Evolutionary conservation across 2,113 vertebrate genomes (phyloP).

Genomic region (Colistium nudipinnis): DNA sequence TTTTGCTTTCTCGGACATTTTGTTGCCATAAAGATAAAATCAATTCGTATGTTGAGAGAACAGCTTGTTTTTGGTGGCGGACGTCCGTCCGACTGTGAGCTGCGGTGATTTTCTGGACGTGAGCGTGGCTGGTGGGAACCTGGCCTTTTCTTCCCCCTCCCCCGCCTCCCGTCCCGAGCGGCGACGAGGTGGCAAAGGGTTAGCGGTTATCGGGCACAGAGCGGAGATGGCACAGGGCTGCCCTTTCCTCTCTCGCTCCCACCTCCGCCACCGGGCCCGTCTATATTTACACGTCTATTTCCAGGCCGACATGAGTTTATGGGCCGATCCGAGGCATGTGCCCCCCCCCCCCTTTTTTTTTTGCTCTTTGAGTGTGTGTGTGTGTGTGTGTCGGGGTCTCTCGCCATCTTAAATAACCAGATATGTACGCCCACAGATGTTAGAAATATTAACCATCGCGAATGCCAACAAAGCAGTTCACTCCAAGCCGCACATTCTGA

Average conservation of each 20-base stretch:
- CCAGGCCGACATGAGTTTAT: slow-evolving; percentile 69
- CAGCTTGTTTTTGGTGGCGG: no score
- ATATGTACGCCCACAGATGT: slow-evolving; percentile 60
- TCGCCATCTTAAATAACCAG: slow-evolving; percentile 38
- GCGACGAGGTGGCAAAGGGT: slow-evolving; percentile 38
- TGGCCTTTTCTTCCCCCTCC: slow-evolving; percentile 18
- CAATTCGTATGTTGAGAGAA: no score
- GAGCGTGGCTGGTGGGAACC: slow-evolving; percentile 36
- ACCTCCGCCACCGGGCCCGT: slow-evolving; percentile 40
- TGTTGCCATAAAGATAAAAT: no score
- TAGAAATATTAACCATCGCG: slow-evolving; percentile 61
- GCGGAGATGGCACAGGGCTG: slow-evolving; percentile 42
- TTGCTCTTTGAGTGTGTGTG: slow-evolving; percentile 8
- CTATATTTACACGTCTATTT: slow-evolving; percentile 80
- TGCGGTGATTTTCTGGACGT: background rate
- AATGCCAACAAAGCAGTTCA: slow-evolving; percentile 29
- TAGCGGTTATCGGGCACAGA: slow-evolving; percentile 15
- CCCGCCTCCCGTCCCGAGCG: background rate
- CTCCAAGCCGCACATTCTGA: background rate
- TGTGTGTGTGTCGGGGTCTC: slow-evolving; percentile 28
- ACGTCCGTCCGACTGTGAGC: background rate
- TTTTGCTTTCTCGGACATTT: no score
- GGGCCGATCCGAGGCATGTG: slow-evolving; percentile 54
- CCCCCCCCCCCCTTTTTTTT: slow-evolving; percentile 15
- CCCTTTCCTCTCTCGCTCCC: slow-evolving; percentile 60